phyloP scores from a whole-genome alignment of 2,797 vertebrate species.

The Ctenosaura bakeri region DNA sequence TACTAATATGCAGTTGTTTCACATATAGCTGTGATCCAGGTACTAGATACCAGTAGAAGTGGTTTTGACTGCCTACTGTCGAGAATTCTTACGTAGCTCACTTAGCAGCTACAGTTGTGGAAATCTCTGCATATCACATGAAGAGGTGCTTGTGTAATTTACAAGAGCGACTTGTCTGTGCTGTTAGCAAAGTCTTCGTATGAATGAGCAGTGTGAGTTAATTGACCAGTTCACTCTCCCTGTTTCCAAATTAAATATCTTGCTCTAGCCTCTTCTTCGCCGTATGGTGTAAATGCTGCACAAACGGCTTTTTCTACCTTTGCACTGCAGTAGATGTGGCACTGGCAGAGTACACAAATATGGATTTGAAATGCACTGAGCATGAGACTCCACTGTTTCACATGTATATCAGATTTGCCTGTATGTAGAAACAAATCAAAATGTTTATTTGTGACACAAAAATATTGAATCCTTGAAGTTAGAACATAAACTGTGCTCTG shows the following conservation, averaged over 20 bases:
- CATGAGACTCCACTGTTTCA: not conserved
- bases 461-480: not conserved
- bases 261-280: not conserved
- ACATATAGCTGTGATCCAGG: not conserved
- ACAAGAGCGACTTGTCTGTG: not conserved
- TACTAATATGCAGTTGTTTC: not conserved
- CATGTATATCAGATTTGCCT: not conserved
- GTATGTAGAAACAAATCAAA: not conserved
- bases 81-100: not conserved
- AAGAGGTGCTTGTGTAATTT: slow-evolving; percentile 11
- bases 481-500: slow-evolving; percentile 13
- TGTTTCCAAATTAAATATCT: slow-evolving; percentile 6
- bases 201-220: not conserved
- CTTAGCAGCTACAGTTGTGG: slow-evolving; percentile 16
- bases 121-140: not conserved
- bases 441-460: not conserved
- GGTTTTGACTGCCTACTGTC: not conserved
- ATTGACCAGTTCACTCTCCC: too few species aligned
- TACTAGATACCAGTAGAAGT: not conserved
- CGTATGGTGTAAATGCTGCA: not conserved
- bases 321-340: not conserved
- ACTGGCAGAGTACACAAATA: not conserved
- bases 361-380: not conserved
- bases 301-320: not conserved
- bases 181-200: slow-evolving; percentile 3